Evolutionary conservation across 2,797 vertebrate species (phyloP).

Genomic region (Darevskia mixta): DNA sequence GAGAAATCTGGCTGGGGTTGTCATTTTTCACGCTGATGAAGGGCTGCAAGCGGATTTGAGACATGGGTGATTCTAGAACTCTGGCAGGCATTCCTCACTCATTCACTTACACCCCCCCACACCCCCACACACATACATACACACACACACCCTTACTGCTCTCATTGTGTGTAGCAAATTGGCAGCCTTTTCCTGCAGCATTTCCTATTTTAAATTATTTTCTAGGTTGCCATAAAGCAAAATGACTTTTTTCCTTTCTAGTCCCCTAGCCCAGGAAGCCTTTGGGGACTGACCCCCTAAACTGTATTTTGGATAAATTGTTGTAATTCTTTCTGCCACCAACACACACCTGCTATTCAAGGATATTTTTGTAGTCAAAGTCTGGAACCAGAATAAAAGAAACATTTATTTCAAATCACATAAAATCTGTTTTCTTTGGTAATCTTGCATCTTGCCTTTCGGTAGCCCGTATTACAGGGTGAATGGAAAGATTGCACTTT

Average conservation of each 20-base stretch:
- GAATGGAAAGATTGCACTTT: conserved; percentile 9
- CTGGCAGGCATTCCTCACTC: conserved; percentile 65
- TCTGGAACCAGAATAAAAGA: conserved; percentile 60
- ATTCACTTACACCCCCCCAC: conserved; percentile 1
- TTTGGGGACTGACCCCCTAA: conserved; percentile 75
- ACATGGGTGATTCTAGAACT: conserved; percentile 56
- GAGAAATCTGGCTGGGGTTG: conserved; percentile 76
- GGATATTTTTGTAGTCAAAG: conserved; percentile 64
- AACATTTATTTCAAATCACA: conserved; percentile 55
- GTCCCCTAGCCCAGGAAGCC: conserved; percentile 73
- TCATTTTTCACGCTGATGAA: conserved; percentile 79
- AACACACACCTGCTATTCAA: conserved; percentile 71
- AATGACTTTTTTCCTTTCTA: conserved; percentile 72
- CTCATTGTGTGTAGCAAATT: conserved; percentile 66
- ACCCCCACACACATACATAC: background rate
- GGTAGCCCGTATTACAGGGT: conserved; percentile 17
- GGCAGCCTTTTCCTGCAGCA: conserved; percentile 69
- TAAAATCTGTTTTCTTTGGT: conserved; percentile 57
- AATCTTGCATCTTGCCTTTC: conserved; percentile 62
- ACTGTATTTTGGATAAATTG: conserved; percentile 68
- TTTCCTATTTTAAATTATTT: conserved; percentile 71
- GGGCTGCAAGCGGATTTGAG: conserved; percentile 71
- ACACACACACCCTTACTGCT: background rate
- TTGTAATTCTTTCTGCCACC: conserved; percentile 35
- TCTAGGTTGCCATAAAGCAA: conserved; percentile 68